These are phyloP conservation scores for Datnioides undecimradiatus DNA, from an alignment of 2,113 vertebrate species.

Conservation along the genomic window DNA sequence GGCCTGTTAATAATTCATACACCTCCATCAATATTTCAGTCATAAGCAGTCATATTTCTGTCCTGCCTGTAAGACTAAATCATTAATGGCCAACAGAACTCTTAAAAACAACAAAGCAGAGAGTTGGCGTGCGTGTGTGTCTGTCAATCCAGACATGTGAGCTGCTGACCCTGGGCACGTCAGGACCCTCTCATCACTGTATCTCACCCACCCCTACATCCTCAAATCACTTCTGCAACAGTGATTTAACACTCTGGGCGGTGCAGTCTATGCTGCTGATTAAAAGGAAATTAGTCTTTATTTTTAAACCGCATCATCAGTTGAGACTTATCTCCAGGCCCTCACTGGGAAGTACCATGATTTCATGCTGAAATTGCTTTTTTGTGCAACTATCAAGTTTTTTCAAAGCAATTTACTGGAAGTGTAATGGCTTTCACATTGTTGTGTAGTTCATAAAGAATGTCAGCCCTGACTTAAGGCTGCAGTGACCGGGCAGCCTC, in stretches of 20 bases:
- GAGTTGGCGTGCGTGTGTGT: slow-evolving; percentile 8
- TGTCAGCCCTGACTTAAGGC: slow-evolving; percentile 50
- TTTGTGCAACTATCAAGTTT: slow-evolving; percentile 59
- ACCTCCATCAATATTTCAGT: slow-evolving; percentile 80
- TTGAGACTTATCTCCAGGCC: slow-evolving; percentile 66
- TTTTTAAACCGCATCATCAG: slow-evolving; percentile 74
- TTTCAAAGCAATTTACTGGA: slow-evolving; percentile 63
- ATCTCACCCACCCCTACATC: slow-evolving; percentile 32
- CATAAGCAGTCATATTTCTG: slow-evolving; percentile 81
- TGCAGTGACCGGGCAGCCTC: slow-evolving; percentile 42
- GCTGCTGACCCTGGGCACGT: slow-evolving; percentile 40
- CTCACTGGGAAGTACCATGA: slow-evolving; percentile 44
- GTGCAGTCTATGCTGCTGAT: slow-evolving; percentile 61
- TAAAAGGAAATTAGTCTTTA: slow-evolving; percentile 75
- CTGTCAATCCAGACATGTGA: slow-evolving; percentile 34
- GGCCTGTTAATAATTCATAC: slow-evolving; percentile 72
- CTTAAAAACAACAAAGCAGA: slow-evolving; percentile 75
- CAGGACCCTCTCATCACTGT: slow-evolving; percentile 2
- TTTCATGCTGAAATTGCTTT: slow-evolving; percentile 62
- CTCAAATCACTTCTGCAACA: slow-evolving; percentile 69
- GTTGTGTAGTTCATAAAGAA: slow-evolving; percentile 55
- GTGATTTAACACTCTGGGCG: slow-evolving; percentile 60
- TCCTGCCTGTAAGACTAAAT: slow-evolving; percentile 82
- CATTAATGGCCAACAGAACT: slow-evolving; percentile 72
- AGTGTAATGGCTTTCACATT: slow-evolving; percentile 57